Conservation (phyloP, 2,888 invertebrate genomes). For the Eristalinus sepulchralis region DNA sequence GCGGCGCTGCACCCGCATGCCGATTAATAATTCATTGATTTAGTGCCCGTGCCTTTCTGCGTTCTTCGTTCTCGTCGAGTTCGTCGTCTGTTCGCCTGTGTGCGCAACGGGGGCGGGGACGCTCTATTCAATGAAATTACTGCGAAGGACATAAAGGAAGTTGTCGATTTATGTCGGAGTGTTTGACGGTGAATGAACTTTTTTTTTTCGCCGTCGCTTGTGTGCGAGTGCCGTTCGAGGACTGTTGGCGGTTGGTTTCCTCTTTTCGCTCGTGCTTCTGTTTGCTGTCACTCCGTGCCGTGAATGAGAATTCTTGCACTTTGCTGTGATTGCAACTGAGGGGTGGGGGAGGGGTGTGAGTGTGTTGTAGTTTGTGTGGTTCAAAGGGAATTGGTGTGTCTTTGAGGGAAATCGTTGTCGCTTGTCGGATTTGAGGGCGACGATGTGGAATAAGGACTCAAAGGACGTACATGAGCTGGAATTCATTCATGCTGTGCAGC, state of each 20-base stretch:
- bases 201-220: slow-evolving; percentile 39
- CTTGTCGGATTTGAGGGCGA: neutral
- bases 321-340: slow-evolving; percentile 49
- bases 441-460: neutral
- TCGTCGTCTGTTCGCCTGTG: neutral
- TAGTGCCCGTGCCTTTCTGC: slow-evolving; percentile 11
- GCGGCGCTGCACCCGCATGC: neutral
- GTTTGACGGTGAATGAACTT: slow-evolving; percentile 61
- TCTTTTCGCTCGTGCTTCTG: slow-evolving; percentile 8
- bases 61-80: too few relatives aligned
- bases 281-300: slow-evolving; percentile 62
- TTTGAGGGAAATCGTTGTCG: neutral
- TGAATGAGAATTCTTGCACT: slow-evolving; percentile 67
- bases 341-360: slow-evolving; percentile 26
- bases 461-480: neutral
- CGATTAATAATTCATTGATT: slow-evolving; percentile 61
- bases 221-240: slow-evolving; percentile 2
- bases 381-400: slow-evolving; percentile 48
- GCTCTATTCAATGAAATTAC: slow-evolving; percentile 47
- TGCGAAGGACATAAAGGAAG: slow-evolving; percentile 59
- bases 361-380: slow-evolving; percentile 46
- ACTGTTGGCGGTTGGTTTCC: slow-evolving; percentile 36
- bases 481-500: neutral
- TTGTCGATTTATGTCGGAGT: slow-evolving; percentile 62
- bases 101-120: neutral